Percentiles rank a stretch among this genome's conserved stretches.
Conservation (phyloP, 1,140 invertebrate species). For the Penaeus chinensis region DNA sequence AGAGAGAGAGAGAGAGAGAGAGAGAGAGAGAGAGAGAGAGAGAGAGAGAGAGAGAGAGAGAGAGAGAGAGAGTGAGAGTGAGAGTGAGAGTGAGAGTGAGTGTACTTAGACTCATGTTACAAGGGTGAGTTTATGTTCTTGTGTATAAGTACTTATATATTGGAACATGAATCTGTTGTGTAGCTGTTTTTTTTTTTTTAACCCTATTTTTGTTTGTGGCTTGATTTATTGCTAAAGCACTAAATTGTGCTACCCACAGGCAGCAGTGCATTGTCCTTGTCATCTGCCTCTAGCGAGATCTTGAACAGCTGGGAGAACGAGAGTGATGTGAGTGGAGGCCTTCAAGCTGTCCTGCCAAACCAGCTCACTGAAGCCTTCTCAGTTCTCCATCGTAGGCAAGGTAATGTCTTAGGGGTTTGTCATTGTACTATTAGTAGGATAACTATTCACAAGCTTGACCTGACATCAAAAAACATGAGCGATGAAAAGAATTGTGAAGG, state of each 20-base stretch:
- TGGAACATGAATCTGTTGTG: not conserved
- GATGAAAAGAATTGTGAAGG: too few relatives aligned
- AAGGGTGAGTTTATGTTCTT: not conserved
- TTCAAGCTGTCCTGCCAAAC: conserved; percentile 46
- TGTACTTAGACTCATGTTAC: not conserved
- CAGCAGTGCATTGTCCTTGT: conserved; percentile 44
- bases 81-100: not conserved
- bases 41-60: too few relatives aligned
- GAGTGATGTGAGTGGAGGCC: conserved; percentile 55
- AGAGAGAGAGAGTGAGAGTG: too few relatives aligned
- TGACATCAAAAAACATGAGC: too few relatives aligned
- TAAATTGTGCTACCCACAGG: conserved; percentile 10
- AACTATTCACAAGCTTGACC: too few relatives aligned
- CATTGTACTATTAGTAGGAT: not conserved
- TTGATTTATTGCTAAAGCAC: not conserved
- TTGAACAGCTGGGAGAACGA: conserved; percentile 42
- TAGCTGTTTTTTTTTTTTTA: not conserved
- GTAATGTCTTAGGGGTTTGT: not conserved
- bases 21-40: too few relatives aligned
- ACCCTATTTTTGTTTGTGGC: not conserved
- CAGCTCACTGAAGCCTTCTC: conserved; percentile 39
- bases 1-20: too few relatives aligned
- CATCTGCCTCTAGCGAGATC: conserved; percentile 47
- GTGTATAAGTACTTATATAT: not conserved
- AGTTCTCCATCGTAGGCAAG: conserved; percentile 45